Percentiles rank a stretch among this genome's conserved stretches.
Conservation (phyloP, 2,113 vertebrate species). For the Macrotis lagotis region DNA sequence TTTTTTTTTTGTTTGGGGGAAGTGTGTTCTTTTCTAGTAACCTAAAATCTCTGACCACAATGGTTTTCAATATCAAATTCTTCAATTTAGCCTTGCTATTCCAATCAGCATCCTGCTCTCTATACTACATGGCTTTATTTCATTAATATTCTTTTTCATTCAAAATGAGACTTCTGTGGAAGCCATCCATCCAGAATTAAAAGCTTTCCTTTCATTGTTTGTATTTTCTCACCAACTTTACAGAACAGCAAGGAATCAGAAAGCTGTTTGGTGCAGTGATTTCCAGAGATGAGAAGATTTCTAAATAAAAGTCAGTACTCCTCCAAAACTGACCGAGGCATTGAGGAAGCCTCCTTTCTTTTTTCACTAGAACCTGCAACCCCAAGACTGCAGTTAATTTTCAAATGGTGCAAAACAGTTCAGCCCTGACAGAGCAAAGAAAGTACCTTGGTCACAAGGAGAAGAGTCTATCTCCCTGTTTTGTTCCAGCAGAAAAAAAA, state of each 20-base stretch:
- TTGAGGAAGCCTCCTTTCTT: neutral
- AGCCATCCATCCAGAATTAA: conserved; percentile 56
- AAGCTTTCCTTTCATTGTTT: conserved; percentile 27
- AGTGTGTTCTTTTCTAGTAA: conserved; percentile 60
- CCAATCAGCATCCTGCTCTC: neutral
- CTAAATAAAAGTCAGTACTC: neutral
- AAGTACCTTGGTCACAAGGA: conserved; percentile 53
- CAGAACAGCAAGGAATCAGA: neutral
- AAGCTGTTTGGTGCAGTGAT: neutral
- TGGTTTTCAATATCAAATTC: conserved; percentile 44
- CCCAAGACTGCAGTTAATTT: conserved; percentile 43
- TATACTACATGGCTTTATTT: neutral
- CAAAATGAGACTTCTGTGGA: conserved; percentile 49
- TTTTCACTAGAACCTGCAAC: conserved; percentile 14
- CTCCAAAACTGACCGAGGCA: neutral
- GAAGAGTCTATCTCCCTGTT: conserved; percentile 19
- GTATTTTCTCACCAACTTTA: neutral
- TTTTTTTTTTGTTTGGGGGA: neutral
- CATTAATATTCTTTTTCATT: conserved; percentile 51
- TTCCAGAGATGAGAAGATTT: neutral
- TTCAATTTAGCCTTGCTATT: conserved; percentile 50
- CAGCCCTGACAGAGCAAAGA: conserved; percentile 33
- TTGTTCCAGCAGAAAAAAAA: conserved; percentile 73
- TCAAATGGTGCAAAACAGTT: conserved; percentile 44
- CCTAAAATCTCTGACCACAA: conserved; percentile 48